Base-by-base conservation (phyloP, 2,113 vertebrate species). In the Cavia porcellus region DNA sequence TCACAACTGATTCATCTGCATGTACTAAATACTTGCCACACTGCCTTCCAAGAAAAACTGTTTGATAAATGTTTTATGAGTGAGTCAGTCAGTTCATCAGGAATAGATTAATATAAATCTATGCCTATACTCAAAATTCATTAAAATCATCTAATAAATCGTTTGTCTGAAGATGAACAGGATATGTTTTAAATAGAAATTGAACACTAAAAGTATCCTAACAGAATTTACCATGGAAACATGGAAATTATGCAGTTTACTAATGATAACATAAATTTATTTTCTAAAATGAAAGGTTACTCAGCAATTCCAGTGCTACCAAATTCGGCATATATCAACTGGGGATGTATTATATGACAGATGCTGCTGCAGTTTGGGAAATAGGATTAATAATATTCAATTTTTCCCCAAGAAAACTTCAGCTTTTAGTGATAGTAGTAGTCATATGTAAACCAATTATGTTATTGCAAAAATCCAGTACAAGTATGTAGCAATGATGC, bases 1-100 rank as follows among this genome's bases (percentile, higher is more conserved):
- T 64, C 45, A 59, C 47, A 13, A 38, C 47, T n/a, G 70, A 59
- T 59, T 93, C 42, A 79, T 72, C 25, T 86, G 79, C 72, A 55
- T 89, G 57, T 25, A 42, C 14, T 25, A 80, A 94, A 62, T 45
- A 75, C 32, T n/a, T 96, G 17, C 64, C 52, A 86, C 35, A 72
- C 66, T 66, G 22, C 5, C 25, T 64, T 79, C 32, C 22, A 74
- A 77, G n/a, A 32, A 91, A 93, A 93, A 82, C 62, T 72, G 11
- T 38, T 89, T 30, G 10, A 57, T 82, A 96, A 93, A 95, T 83
- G 79, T 82, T 94, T 86, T 57, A 70, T 74, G n/a, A 75, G 42
- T 55, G 15, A 80, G 0, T 35, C 1, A 88, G 5, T 20, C 42
- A 59, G 81, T 83, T 86, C 70, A n/a, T 88, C 84, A 90, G 45